phyloP scores from a whole-genome alignment of 1,140 invertebrate genomes.

The Macrocentrus cingulum region DNA sequence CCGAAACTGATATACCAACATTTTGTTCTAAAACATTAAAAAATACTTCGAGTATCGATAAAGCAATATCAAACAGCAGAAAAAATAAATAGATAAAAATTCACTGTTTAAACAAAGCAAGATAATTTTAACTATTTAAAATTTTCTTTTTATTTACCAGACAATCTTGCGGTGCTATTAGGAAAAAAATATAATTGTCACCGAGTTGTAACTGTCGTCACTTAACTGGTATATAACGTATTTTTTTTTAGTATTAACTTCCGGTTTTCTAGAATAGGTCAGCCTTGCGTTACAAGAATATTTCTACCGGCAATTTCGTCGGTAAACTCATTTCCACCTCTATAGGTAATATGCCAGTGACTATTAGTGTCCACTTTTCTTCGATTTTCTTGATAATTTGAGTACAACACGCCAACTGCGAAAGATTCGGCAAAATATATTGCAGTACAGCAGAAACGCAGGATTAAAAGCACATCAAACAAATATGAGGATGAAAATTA shows the following conservation, averaged over 20 bases:
- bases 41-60: not conserved
- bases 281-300: not conserved
- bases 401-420: no score
- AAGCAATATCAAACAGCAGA: not conserved
- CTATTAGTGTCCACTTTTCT: not conserved
- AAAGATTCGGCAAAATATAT: no score
- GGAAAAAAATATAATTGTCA: slow-evolving; percentile 17
- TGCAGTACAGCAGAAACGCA: no score
- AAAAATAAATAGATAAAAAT: no score
- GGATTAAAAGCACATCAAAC: no score
- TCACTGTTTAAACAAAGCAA: no score
- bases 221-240: slow-evolving; percentile 3
- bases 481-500: no score
- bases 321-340: not conserved
- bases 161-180: slow-evolving; percentile 3
- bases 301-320: not conserved
- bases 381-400: no score
- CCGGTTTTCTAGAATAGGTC: not conserved
- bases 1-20: no score
- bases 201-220: slow-evolving; percentile 2
- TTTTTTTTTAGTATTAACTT: slow-evolving; percentile 11
- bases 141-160: no score
- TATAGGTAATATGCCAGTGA: slow-evolving; percentile 6
- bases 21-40: no score
- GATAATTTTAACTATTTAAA: no score